Evolutionary conservation across 1,140 invertebrate genomes (phyloP), one percentile per base, ranked within the genome.

Genomic region (Drosophila malerkotliana): DNA sequence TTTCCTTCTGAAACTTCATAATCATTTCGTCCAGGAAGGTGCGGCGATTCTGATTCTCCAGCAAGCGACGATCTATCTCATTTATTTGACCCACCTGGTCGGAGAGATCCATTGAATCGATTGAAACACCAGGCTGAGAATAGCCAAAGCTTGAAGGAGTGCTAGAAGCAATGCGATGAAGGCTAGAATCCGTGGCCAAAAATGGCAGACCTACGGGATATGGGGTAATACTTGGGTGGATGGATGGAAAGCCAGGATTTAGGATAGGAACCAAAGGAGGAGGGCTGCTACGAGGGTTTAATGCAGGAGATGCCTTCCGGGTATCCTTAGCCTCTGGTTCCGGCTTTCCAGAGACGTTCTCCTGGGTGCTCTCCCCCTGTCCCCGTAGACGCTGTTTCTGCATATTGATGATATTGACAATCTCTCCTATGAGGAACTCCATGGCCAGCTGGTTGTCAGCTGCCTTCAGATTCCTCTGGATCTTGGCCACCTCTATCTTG

Each of bases 21-120:
- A 92, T 90, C 79, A 91, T 92, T 32, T 91, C 87, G 18, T 92
- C 90, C n/a, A 92, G 66, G 45, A 80, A 78, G 34, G 64, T 77
- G 45, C 90, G 90, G 3, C 90, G 82, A 47, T 78, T 89, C 15
- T 89, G 79, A 26, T 90, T 72, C 34, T 91, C 89, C 59, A 91
- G 49, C 14, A 92, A 34, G 5, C 80, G 84, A 0, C 85, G 60
- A 81, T 92, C 91, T 10, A 89, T 83, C 39, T 92, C 91, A 5
- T 77, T 53, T 14, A 52, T 9, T 21, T 68, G 44, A 18, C 41
- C 54, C 2, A 81, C 12, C 1, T 45, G 12, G 21, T 53, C 8
- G 18, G 34, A n/a, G 4, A 10, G 34, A 3, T 37, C 44, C 9
- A 15, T 24, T 0, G 44, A 21, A 21, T 47, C 1, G 41, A 34